Percentiles rank a stretch among this genome's conserved stretches.
phyloP scores from a whole-genome alignment of 1,140 invertebrate genomes.

The Sarcophaga bullata region DNA sequence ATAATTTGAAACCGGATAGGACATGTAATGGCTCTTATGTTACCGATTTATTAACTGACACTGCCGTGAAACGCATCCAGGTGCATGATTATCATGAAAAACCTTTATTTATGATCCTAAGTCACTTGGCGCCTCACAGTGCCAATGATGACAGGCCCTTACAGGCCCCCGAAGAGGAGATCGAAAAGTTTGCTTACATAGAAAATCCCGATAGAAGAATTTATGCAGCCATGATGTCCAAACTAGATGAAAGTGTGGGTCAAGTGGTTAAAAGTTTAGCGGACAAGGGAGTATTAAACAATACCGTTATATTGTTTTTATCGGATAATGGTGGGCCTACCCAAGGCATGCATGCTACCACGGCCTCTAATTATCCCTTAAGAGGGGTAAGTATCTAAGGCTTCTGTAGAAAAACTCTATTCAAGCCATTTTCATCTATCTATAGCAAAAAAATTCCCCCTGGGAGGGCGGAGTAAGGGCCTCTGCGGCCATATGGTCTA shows the following conservation, averaged over 20 bases:
- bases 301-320: slow-evolving; percentile 78
- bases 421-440: not conserved
- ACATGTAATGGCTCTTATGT: slow-evolving; percentile 75
- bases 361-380: slow-evolving; percentile 88
- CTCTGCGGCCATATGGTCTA: slow-evolving; percentile 83
- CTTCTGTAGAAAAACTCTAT: not conserved
- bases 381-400: slow-evolving; percentile 73
- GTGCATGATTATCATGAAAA: slow-evolving; percentile 49
- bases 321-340: slow-evolving; percentile 84
- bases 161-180: slow-evolving; percentile 80
- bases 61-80: slow-evolving; percentile 66
- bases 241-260: slow-evolving; percentile 86
- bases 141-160: slow-evolving; percentile 75
- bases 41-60: slow-evolving; percentile 80
- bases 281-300: slow-evolving; percentile 74
- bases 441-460: slow-evolving; percentile 77
- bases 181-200: slow-evolving; percentile 81
- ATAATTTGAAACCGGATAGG: slow-evolving; percentile 72
- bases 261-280: slow-evolving; percentile 76
- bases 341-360: slow-evolving; percentile 74
- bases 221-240: slow-evolving; percentile 88
- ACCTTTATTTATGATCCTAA: slow-evolving; percentile 83
- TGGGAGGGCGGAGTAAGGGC: slow-evolving; percentile 89
- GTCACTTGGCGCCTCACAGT: slow-evolving; percentile 83
- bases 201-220: slow-evolving; percentile 76